Evolutionary conservation across 2,888 invertebrate species (phyloP).

Genomic region (Coelinius sp.): DNA sequence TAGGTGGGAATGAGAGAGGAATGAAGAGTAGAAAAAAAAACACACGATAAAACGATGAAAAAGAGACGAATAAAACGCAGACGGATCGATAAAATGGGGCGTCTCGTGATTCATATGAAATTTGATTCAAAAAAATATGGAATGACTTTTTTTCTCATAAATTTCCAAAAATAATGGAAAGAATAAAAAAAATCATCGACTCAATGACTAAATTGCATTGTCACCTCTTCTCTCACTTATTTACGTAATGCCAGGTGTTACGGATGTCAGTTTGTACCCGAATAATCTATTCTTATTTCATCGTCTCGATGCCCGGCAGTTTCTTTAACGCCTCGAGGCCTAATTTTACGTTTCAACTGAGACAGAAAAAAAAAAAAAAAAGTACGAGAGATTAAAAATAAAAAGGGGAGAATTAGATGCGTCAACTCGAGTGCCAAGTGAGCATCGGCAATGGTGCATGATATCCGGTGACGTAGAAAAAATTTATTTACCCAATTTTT

Average conservation of each 20-base stretch:
- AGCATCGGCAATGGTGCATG: slow-evolving; percentile 5
- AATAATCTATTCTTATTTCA: slow-evolving; percentile 36
- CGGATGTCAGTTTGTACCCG: slow-evolving; percentile 29
- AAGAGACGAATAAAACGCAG: background rate
- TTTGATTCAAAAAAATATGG: too few species aligned
- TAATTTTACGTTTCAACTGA: slow-evolving; percentile 31
- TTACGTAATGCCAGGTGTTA: slow-evolving; percentile 30
- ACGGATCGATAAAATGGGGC: slow-evolving; percentile 30
- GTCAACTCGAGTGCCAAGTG: slow-evolving; percentile 11
- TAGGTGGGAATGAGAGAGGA: background rate
- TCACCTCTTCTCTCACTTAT: background rate
- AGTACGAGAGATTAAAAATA: background rate
- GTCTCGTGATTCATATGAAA: background rate
- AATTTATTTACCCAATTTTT: background rate
- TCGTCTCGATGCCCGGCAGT: slow-evolving; percentile 27
- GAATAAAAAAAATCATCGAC: background rate
- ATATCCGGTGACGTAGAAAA: background rate
- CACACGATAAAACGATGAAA: slow-evolving; percentile 13
- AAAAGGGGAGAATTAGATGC: slow-evolving; percentile 9
- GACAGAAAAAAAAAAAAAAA: background rate
- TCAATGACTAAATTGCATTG: slow-evolving; percentile 6
- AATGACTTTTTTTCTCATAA: too few species aligned
- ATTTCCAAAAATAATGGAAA: background rate
- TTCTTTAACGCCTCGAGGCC: slow-evolving; percentile 25
- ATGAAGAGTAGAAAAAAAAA: background rate